Percentiles rank a stretch among this genome's conserved stretches.
Conservation (phyloP, 1,140 invertebrate species). For the Drosophila mauritiana region DNA sequence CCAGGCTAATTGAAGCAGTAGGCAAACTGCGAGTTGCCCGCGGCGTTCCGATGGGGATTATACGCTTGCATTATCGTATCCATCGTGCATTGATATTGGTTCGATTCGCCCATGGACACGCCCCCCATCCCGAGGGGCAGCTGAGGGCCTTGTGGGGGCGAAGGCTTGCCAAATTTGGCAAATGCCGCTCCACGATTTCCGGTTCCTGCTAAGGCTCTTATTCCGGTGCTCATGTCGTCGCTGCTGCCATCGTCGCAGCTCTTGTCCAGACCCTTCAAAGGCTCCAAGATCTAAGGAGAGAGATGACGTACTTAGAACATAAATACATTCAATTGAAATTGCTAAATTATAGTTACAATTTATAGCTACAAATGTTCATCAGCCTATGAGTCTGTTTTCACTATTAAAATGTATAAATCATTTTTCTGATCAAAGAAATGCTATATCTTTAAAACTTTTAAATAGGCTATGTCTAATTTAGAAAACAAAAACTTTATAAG, state of each 20-base stretch:
- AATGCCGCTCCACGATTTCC: constrained; percentile 46
- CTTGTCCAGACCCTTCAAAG: constrained; percentile 67
- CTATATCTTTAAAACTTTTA: too few relatives aligned
- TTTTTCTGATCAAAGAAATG: too few relatives aligned
- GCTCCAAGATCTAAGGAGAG: constrained; percentile 61
- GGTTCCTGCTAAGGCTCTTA: constrained; percentile 46
- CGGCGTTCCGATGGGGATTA: constrained; percentile 77
- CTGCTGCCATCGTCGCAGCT: constrained; percentile 65
- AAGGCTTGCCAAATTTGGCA: constrained; percentile 63
- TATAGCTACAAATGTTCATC: too few relatives aligned
- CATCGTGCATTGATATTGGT: constrained; percentile 80
- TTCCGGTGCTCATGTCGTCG: constrained; percentile 46
- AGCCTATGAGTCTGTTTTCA: too few relatives aligned
- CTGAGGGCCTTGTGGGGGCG: constrained; percentile 34
- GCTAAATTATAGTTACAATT: background rate
- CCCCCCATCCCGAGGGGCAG: constrained; percentile 29
- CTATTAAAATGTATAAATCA: too few relatives aligned
- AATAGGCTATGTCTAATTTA: too few relatives aligned
- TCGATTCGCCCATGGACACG: constrained; percentile 53
- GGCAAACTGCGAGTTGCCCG: constrained; percentile 70
- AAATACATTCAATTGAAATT: background rate
- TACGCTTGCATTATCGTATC: constrained; percentile 84
- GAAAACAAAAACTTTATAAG: too few relatives aligned
- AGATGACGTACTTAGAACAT: background rate
- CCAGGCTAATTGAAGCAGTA: constrained; percentile 69